Evolutionary conservation across 2,888 invertebrate species (phyloP), one percentile per base, ranked within the genome.

Genomic region (Amblyjoppa fuscipennis): DNA sequence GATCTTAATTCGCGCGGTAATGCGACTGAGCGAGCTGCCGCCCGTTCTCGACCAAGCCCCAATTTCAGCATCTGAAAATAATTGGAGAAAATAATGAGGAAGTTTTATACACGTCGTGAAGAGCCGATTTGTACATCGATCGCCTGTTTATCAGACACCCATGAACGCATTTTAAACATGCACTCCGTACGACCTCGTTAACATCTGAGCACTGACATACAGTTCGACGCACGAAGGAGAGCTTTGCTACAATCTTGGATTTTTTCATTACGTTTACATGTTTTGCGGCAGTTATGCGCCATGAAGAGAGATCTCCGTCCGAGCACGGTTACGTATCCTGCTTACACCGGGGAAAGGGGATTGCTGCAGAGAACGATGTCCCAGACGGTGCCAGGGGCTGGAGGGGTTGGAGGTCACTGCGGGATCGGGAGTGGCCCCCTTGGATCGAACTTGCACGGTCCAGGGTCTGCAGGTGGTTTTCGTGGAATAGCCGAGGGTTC

Each of bases 231-330:
- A 16, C 16, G 6, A 13, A 64, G 13, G 38, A 7, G 6, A 45
- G 13, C n/a, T 51, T 73, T 73, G 68, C 68, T 85, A 81, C 84
- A 85, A 85, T 81, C 70, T 80, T 70, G 82, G 59, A 41, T 69
- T 56, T 74, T 78, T 68, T 28, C 68, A 78, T 71, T 84, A 75
- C 61, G 73, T 79, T 86, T 77, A 83, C 78, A 80, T 81, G 83
- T 85, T 76, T 75, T 83, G 73, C 93, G 93, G 45, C 94, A 98
- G 98, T 94, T 98, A 84, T 97, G 96, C 94, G 96, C 97, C 0
- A 95, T 97, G 94, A 98, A 98, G 94, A 97, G 97, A 90, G 98
- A 98, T 92, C 96, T 97, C 93, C 96, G 96, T 84, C 96, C 97
- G 0, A 94, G 94, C 16, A 88, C 93, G 88, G 88, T 88, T 31